Evolutionary conservation across 2,797 vertebrate genomes (phyloP).

Genomic region (Cynopterus sphinx): DNA sequence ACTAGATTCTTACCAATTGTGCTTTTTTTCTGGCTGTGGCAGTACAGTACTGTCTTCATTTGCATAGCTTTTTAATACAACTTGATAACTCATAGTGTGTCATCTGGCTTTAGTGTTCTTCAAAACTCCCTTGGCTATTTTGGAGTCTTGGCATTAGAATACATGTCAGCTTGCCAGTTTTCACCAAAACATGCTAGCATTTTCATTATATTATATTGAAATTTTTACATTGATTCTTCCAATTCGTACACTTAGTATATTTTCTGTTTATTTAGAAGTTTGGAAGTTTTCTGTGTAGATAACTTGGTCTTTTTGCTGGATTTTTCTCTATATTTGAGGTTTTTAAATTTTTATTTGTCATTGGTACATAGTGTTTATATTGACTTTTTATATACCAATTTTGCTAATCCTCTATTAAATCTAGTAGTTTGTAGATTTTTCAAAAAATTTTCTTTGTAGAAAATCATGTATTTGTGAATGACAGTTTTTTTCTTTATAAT

Average conservation of each 20-base stretch:
- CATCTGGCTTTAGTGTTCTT: background rate
- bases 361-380: background rate
- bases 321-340: background rate
- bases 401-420: background rate
- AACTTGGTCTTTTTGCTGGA: background rate
- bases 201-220: background rate
- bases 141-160: background rate
- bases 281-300: background rate
- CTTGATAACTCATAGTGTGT: background rate
- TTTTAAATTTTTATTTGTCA: background rate
- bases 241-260: background rate
- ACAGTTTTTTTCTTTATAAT: background rate
- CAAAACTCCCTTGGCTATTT: background rate
- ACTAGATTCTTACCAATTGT: background rate
- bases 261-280: background rate
- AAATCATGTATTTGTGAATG: background rate
- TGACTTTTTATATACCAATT: background rate
- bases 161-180: background rate
- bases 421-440: background rate
- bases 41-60: background rate
- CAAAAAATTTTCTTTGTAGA: background rate
- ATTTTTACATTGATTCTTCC: background rate
- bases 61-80: background rate
- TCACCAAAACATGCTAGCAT: background rate
- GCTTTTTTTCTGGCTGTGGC: background rate